Base-by-base conservation (phyloP, 2,113 vertebrate species). In the Sula dactylatra region DNA sequence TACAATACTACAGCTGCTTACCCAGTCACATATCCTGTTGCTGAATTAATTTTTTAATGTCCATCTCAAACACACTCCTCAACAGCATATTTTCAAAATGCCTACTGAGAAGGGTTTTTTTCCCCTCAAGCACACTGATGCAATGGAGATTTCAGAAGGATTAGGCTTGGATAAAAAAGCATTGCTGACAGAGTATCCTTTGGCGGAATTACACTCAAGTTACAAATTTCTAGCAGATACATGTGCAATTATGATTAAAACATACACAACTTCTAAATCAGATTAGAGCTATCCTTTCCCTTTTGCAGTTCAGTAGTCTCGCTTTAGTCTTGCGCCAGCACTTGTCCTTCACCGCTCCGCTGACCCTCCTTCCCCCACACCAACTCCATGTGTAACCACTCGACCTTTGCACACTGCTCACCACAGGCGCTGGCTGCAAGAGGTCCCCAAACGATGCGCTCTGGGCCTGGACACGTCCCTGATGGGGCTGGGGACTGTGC, bases 401-500 rank as follows among this genome's bases (percentile, higher is more conserved):
- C 2, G 1, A 56, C 11, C 31, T 13, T 36, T 38, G 31, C 1
- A 4, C 7, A 10, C 36, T 40, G 26, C 62, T 59, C 11, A 36
- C 47, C 78, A 45, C 27, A 13, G 16, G 4, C 18, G 26, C n/a
- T 4, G 2, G 1, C 13, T 66, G 42, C 31, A 24, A 44, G 7
- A 24, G 27, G 50, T 59, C n/a, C 44, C 24, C 4, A 0, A 2
- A 16, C 27, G 32, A 36, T 25, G 12, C 2, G 0, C 36, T 45
- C 45, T 10, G 52, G 42, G 11, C 18, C 5, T 7, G 16, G 13
- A 18, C 22, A 21, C 15, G 13, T 36, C 20, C 2, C 21, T 7
- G 9, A 69, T 26, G 25, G 29, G 13, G 10, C 0, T 34, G 42
- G 22, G 69, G 54, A 65, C 50, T 4, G 22, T 38, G 19, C 31